A percentile compares a stretch with the other conserved stretches of the same genome.
phyloP scores from a whole-genome alignment of 2,797 vertebrate species.

The Poeciliopsis paucimaculata region DNA sequence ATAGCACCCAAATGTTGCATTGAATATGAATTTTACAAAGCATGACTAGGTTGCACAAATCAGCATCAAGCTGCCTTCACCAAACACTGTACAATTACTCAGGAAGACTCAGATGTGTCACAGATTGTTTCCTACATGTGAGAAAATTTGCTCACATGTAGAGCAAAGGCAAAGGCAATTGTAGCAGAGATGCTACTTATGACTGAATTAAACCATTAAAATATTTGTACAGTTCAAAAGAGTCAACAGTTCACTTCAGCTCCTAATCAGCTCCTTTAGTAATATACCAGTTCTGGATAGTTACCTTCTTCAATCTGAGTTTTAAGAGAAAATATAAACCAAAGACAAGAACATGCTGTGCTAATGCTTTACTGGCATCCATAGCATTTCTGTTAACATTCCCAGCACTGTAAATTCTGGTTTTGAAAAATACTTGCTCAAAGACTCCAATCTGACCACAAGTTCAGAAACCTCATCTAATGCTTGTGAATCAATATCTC shows the following conservation, averaged over 20 bases:
- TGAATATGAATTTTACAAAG: not conserved
- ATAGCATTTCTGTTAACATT: conserved; percentile 32
- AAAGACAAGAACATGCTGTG: not conserved
- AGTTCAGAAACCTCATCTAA: conserved; percentile 30
- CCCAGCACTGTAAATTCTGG: not conserved
- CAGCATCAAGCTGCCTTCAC: not conserved
- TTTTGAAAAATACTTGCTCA: conserved; percentile 11
- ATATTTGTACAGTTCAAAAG: not conserved
- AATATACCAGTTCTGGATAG: not conserved
- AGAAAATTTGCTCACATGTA: not conserved
- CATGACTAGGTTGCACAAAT: not conserved
- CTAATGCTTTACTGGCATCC: not conserved
- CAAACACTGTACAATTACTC: not conserved
- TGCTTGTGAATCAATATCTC: conserved; percentile 16
- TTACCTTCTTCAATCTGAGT: not conserved
- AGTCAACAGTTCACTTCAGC: not conserved
- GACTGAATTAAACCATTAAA: not conserved
- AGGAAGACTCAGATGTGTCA: not conserved
- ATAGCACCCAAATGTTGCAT: not conserved
- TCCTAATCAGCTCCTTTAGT: not conserved
- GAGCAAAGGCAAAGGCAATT: not conserved
- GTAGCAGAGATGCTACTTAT: not conserved
- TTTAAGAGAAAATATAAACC: not conserved
- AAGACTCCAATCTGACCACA: conserved; percentile 27
- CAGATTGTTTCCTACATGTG: not conserved